Evolutionary conservation across 2,888 invertebrate genomes (phyloP).

Genomic region (Leptinotarsa juncta): DNA sequence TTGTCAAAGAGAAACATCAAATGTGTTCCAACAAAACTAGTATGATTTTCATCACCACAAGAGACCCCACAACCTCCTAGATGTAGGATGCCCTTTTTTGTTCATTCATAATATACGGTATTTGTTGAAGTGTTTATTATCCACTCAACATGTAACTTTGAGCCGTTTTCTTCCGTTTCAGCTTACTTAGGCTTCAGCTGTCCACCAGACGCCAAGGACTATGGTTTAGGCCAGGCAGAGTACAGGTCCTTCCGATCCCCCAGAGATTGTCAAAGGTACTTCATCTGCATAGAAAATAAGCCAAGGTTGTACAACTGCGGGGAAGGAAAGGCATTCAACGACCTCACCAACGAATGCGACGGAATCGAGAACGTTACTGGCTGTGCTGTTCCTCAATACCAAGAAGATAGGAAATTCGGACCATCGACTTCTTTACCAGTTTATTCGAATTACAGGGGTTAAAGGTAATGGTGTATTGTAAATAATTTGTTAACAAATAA

Average conservation of each 20-base stretch:
- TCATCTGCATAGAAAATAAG: slow-evolving; percentile 76
- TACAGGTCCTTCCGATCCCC: slow-evolving; percentile 69
- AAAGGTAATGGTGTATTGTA: background rate
- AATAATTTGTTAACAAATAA: slow-evolving; percentile 8
- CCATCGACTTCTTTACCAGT: slow-evolving; percentile 6
- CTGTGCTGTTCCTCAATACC: slow-evolving; percentile 68
- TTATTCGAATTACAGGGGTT: slow-evolving; percentile 16
- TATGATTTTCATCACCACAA: too few relatives aligned
- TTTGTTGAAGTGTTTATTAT: too few relatives aligned
- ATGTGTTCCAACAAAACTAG: too few relatives aligned
- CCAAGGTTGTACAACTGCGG: slow-evolving; percentile 84
- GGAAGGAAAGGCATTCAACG: slow-evolving; percentile 82
- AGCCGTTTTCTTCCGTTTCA: slow-evolving; percentile 60
- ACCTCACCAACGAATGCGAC: slow-evolving; percentile 78
- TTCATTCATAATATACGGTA: too few relatives aligned
- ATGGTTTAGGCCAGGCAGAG: slow-evolving; percentile 66
- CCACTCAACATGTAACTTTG: too few relatives aligned
- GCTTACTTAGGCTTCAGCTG: slow-evolving; percentile 85
- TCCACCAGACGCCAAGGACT: slow-evolving; percentile 70
- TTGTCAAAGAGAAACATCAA: too few relatives aligned
- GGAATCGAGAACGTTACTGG: slow-evolving; percentile 81
- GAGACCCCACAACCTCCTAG: too few relatives aligned
- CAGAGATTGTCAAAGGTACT: slow-evolving; percentile 81
- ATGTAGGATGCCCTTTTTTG: too few relatives aligned
- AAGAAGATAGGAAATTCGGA: slow-evolving; percentile 22